A percentile compares a stretch with the other conserved stretches of the same genome.
These are phyloP conservation scores for Seira ritae DNA, from an alignment of 2,888 invertebrate genomes.

Conservation along the genomic window DNA sequence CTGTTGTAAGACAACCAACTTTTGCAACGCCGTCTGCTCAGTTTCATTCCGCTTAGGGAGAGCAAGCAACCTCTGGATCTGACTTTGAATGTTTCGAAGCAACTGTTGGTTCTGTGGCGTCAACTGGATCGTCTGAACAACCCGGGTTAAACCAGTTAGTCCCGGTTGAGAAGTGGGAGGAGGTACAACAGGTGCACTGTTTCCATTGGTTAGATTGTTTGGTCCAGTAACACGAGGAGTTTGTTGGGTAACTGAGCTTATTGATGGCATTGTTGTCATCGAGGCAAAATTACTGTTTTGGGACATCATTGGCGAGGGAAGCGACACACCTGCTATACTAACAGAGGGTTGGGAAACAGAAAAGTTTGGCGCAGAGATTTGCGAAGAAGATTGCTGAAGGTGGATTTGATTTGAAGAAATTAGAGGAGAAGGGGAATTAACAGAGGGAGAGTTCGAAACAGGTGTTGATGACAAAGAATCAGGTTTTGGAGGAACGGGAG, in stretches of 20 bases:
- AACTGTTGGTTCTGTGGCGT: conserved; percentile 85
- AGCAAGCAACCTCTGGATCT: conserved; percentile 70
- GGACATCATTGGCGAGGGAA: background rate
- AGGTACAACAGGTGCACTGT: conserved; percentile 21
- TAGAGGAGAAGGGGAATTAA: background rate
- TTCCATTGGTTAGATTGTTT: conserved; percentile 44
- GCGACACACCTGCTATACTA: background rate
- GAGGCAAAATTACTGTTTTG: background rate
- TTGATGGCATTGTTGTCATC: conserved; percentile 10
- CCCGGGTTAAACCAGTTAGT: conserved; percentile 61
- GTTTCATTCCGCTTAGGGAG: conserved; percentile 69
- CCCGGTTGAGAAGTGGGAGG: conserved; percentile 1
- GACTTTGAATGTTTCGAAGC: conserved; percentile 71
- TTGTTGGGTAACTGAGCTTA: conserved; percentile 30
- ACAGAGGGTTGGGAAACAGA: conserved; percentile 24
- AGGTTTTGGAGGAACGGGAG: conserved; percentile 34
- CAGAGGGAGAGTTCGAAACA: background rate
- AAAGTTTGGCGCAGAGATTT: conserved; percentile 4
- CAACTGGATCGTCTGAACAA: conserved; percentile 84
- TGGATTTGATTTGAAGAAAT: conserved; percentile 16
- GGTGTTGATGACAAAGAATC: background rate
- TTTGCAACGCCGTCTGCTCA: conserved; percentile 72
- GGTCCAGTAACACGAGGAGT: conserved; percentile 39
- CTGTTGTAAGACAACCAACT: conserved; percentile 71
- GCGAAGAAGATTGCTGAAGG: conserved; percentile 23